phyloP scores from a whole-genome alignment of 2,888 invertebrate species.

The Odontocerum albicorne region DNA sequence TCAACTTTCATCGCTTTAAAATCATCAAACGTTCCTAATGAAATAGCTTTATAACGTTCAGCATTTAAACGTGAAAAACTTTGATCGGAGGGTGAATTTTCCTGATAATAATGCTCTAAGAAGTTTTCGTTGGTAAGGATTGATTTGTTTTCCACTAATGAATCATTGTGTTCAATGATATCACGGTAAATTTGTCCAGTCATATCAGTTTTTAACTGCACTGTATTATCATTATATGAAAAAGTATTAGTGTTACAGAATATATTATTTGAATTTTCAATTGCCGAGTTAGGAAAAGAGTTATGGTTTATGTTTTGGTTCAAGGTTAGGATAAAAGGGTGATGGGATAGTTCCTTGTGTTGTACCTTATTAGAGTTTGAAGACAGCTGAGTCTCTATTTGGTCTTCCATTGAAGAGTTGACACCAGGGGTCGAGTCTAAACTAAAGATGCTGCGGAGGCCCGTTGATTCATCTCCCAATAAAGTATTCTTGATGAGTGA shows the following conservation, averaged over 20 bases:
- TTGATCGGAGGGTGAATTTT: constrained; percentile 35
- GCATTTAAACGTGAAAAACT: constrained; percentile 53
- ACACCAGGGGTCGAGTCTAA: constrained; percentile 49
- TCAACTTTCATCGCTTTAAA: constrained; percentile 42
- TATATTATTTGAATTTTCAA: constrained; percentile 16
- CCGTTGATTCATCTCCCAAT: constrained; percentile 64
- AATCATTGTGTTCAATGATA: constrained; percentile 2
- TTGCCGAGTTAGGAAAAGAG: constrained; percentile 5
- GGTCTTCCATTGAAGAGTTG: constrained; percentile 19
- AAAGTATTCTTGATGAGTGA: constrained; percentile 84
- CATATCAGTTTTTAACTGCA: neutral
- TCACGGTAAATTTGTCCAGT: constrained; percentile 4
- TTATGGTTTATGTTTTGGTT: neutral
- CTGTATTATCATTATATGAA: neutral
- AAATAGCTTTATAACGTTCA: constrained; percentile 50
- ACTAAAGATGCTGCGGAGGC: constrained; percentile 58
- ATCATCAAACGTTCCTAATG: constrained; percentile 42
- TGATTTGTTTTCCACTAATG: neutral
- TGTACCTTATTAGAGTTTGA: constrained; percentile 48
- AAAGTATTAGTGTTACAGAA: constrained; percentile 22
- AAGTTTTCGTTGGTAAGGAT: constrained; percentile 5
- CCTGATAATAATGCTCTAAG: constrained; percentile 7
- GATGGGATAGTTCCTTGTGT: constrained; percentile 54
- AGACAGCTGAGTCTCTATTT: neutral
- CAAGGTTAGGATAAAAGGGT: constrained; percentile 41